These are phyloP conservation scores for Mus pahari DNA, from an alignment of 2,113 vertebrate genomes.

Conservation along the genomic window DNA sequence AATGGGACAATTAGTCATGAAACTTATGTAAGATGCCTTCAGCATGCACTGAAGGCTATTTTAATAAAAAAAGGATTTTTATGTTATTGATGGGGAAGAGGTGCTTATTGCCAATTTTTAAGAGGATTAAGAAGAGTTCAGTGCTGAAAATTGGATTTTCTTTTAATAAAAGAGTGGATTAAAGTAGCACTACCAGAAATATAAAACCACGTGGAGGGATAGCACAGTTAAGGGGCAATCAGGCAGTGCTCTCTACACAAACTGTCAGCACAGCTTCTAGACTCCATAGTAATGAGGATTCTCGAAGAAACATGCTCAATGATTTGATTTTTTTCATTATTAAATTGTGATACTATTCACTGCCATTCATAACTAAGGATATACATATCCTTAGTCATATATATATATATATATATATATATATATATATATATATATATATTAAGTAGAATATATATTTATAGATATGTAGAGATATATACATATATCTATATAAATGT, in stretches of 20 bases:
- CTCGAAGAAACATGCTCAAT: not conserved
- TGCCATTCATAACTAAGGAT: not conserved
- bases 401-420: not conserved
- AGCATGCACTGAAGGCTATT: not conserved
- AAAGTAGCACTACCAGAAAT: not conserved
- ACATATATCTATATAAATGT: no score
- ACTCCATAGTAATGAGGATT: not conserved
- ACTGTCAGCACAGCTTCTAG: not conserved
- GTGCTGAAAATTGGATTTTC: constrained; percentile 32
- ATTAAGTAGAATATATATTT: no score
- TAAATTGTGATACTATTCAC: not conserved
- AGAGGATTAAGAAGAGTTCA: constrained; percentile 56
- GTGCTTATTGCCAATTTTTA: constrained; percentile 26
- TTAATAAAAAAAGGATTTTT: constrained; percentile 43
- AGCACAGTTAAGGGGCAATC: not conserved
- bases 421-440: no score
- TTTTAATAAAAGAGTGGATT: constrained; percentile 49
- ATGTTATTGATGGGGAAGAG: constrained; percentile 33
- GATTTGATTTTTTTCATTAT: not conserved
- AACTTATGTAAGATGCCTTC: constrained; percentile 4
- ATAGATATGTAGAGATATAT: no score
- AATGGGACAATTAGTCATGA: constrained; percentile 3
- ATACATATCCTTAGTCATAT: not conserved
- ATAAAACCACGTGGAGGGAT: not conserved
- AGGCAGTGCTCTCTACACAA: not conserved